Percentiles rank a stretch among this genome's conserved stretches.
These are phyloP conservation scores for Brachionus sp. DNA, from an alignment of 1,140 invertebrate genomes.

Conservation along the genomic window DNA sequence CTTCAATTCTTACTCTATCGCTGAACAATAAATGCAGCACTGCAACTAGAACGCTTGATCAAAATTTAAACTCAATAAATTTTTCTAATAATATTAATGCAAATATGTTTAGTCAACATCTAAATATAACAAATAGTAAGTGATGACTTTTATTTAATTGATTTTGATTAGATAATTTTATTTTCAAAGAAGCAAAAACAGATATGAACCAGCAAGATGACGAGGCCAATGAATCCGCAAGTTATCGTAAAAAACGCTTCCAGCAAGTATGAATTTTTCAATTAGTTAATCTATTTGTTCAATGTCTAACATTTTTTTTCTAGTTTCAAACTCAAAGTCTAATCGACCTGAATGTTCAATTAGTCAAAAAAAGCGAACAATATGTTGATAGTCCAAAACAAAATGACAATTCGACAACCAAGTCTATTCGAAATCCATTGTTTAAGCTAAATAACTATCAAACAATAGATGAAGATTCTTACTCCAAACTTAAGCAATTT, in stretches of 20 bases:
- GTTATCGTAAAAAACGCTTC: not conserved
- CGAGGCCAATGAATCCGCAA: not conserved
- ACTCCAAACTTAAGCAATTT: not conserved
- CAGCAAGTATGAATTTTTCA: not conserved
- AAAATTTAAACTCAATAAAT: conserved; percentile 36
- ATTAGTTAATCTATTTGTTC: not conserved
- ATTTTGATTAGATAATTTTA: not conserved
- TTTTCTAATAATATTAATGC: not conserved
- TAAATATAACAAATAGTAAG: conserved; percentile 17
- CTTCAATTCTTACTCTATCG: conserved; percentile 22
- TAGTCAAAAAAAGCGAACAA: conserved; percentile 29
- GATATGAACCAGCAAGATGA: not conserved
- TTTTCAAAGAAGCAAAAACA: not conserved
- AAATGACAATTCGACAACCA: conserved; percentile 1
- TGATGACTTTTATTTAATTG: not conserved
- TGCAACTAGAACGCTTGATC: not conserved
- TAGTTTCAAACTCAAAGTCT: conserved; percentile 42
- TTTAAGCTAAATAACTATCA: conserved; percentile 19
- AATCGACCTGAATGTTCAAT: conserved; percentile 26
- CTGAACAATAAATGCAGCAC: conserved; percentile 32
- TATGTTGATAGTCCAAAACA: conserved; percentile 4
- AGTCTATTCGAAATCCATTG: conserved; percentile 25
- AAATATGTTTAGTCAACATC: conserved; percentile 17
- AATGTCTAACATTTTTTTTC: not conserved
- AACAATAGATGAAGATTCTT: conserved; percentile 2